Percentiles rank a stretch among this genome's conserved stretches.
Evolutionary conservation across 2,113 vertebrate genomes (phyloP).

Genomic region (Pseudolaguvia tuberculata): DNA sequence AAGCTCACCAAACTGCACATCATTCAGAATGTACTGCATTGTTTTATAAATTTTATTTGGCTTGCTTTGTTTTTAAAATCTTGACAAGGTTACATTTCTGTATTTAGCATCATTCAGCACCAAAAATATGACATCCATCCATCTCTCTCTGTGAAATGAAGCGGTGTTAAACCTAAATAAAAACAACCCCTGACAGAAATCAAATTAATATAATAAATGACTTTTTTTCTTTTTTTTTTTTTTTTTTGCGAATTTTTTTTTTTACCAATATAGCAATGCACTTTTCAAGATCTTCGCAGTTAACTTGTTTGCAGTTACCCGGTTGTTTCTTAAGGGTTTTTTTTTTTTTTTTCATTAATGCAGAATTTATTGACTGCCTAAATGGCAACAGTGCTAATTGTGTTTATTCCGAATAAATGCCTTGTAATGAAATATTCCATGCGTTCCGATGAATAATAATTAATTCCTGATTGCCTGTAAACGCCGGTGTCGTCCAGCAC

Average conservation of each 20-base stretch:
- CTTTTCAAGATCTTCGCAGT: background rate
- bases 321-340: background rate
- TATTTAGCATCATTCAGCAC: background rate
- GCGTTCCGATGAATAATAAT: background rate
- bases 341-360: background rate
- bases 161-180: background rate
- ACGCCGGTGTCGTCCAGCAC: background rate
- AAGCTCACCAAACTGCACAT: slow-evolving; percentile 1
- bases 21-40: slow-evolving; percentile 3
- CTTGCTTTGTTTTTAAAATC: background rate
- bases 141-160: background rate
- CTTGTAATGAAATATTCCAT: slow-evolving; percentile 5
- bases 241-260: no score
- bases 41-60: slow-evolving; percentile 11
- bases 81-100: background rate
- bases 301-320: background rate
- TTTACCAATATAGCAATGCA: slow-evolving; percentile 3
- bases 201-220: background rate
- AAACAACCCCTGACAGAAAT: background rate
- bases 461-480: background rate
- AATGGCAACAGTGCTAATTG: background rate
- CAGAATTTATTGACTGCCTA: slow-evolving; percentile 12
- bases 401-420: slow-evolving; percentile 9
- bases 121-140: background rate
- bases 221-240: background rate